These are phyloP conservation scores for Anniella stebbinsi DNA, from an alignment of 2,797 vertebrate species.

Conservation along the genomic window DNA sequence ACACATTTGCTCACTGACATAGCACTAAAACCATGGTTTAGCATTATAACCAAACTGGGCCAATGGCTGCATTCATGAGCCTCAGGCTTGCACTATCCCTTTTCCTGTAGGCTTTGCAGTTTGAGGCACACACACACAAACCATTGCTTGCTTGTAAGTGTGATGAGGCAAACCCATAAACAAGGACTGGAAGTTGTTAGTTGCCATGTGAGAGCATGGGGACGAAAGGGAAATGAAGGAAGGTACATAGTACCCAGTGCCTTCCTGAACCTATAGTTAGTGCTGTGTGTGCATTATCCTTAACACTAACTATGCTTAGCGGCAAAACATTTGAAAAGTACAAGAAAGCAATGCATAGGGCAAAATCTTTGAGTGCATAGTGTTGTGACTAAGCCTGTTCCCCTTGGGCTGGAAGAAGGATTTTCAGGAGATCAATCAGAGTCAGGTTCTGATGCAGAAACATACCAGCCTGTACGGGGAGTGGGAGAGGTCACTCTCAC, in stretches of 20 bases:
- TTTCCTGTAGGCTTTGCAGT: neutral
- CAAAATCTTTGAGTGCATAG: neutral
- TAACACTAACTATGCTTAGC: neutral
- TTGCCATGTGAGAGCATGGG: no score
- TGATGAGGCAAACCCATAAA: neutral
- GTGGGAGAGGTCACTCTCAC: no score
- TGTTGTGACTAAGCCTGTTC: no score
- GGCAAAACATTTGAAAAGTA: neutral
- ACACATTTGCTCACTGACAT: neutral
- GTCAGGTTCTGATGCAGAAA: no score
- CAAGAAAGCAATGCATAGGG: neutral
- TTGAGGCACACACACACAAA: neutral
- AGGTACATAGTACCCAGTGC: neutral
- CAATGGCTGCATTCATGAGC: neutral
- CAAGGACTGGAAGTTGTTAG: neutral
- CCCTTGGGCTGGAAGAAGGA: no score
- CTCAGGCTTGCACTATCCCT: neutral
- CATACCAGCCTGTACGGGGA: no score
- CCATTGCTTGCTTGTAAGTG: no score
- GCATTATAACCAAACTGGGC: no score
- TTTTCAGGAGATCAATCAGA: no score
- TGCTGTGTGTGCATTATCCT: neutral
- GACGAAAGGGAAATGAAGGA: no score
- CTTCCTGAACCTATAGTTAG: neutral
- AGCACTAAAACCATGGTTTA: neutral